Percentiles rank a stretch among this genome's conserved stretches.
phyloP scores from a whole-genome alignment of 37 sponge, comb jelly and placozoan genomes.

The Hexactinellida sp. region DNA sequence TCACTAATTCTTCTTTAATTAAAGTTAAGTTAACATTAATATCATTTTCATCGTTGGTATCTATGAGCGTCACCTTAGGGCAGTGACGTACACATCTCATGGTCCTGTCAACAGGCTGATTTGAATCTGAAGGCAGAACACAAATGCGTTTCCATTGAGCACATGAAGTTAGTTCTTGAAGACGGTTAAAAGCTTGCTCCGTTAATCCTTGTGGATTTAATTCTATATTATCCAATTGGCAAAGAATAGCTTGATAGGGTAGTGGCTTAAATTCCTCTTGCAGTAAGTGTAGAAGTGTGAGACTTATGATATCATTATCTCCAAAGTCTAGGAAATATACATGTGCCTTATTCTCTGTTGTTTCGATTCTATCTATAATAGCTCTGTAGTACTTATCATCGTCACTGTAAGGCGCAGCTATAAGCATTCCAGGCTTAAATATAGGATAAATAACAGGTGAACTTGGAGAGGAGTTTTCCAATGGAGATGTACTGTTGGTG shows the following conservation, averaged over 20 bases:
- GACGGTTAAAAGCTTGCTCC: background rate
- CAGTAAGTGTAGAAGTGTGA: background rate
- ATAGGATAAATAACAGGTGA: background rate
- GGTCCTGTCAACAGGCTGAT: background rate
- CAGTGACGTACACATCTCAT: background rate
- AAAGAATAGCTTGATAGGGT: background rate
- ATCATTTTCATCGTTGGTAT: background rate
- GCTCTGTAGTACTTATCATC: background rate
- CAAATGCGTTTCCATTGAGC: conserved; percentile 11
- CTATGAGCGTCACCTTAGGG: background rate
- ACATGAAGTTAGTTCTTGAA: background rate
- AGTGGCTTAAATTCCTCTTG: background rate
- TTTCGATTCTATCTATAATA: background rate
- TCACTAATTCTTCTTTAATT: background rate
- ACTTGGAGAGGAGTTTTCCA: no score
- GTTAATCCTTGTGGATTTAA: background rate
- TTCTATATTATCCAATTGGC: background rate
- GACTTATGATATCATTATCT: background rate
- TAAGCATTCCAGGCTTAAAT: background rate
- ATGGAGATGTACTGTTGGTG: no score
- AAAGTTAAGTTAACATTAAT: background rate
- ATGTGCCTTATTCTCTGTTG: background rate
- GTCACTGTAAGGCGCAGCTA: background rate
- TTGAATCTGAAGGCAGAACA: background rate
- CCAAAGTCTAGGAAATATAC: background rate